Percentiles rank a stretch among this genome's conserved stretches.
phyloP scores from a whole-genome alignment of 2,888 invertebrate species.

The Ennomos erosarius region DNA sequence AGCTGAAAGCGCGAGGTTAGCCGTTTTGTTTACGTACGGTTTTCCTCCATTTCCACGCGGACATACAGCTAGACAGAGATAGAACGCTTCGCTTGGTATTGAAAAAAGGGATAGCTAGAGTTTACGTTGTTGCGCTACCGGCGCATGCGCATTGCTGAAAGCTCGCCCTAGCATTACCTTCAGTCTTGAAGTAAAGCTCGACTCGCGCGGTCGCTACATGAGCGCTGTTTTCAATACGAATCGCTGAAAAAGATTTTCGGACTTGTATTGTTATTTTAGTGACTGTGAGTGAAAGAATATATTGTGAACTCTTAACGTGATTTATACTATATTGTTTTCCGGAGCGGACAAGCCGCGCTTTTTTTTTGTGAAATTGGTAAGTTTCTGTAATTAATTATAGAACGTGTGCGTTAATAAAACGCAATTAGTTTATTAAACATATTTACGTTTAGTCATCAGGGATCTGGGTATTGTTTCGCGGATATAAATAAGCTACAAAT shows the following conservation, averaged over 20 bases:
- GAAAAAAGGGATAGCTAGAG: slow-evolving; percentile 56
- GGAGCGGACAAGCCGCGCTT: slow-evolving; percentile 55
- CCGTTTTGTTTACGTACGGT: slow-evolving; percentile 54
- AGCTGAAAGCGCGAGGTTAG: slow-evolving; percentile 26
- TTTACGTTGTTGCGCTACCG: slow-evolving; percentile 42
- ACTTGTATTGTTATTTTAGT: slow-evolving; percentile 57
- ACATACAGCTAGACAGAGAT: slow-evolving; percentile 44
- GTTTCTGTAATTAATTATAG: slow-evolving; percentile 84
- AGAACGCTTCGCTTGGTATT: slow-evolving; percentile 36
- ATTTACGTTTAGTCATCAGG: slow-evolving; percentile 58
- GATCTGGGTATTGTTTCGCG: slow-evolving; percentile 63
- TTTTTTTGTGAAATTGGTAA: slow-evolving; percentile 71
- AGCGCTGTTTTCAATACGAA: slow-evolving; percentile 46
- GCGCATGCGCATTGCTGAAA: slow-evolving; percentile 79
- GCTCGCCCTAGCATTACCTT: slow-evolving; percentile 60
- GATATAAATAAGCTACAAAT: slow-evolving; percentile 7
- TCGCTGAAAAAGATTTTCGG: slow-evolving; percentile 55
- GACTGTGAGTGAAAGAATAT: slow-evolving; percentile 54
- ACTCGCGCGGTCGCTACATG: slow-evolving; percentile 52
- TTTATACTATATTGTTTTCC: slow-evolving; percentile 42
- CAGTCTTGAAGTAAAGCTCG: slow-evolving; percentile 73
- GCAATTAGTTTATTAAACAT: slow-evolving; percentile 71
- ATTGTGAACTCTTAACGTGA: slow-evolving; percentile 48
- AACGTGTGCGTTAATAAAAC: slow-evolving; percentile 70
- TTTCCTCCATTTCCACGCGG: slow-evolving; percentile 71